phyloP scores from a whole-genome alignment of 1,140 invertebrate species.

The Stenopsyche tienmushanensis region DNA sequence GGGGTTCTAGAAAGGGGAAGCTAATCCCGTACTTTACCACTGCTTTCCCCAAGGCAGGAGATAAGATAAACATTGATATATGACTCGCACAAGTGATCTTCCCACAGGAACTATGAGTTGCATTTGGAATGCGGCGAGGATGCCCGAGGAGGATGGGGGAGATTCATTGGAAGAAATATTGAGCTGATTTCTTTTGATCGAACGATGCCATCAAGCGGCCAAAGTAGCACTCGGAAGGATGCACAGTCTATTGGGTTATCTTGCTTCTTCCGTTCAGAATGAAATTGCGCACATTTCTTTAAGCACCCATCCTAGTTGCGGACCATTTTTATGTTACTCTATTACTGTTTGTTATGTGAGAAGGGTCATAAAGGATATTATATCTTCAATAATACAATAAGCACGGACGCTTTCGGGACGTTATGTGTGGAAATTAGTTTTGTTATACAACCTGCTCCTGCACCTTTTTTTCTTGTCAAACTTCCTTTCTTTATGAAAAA shows the following conservation, averaged over 20 bases:
- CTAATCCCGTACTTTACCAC: background rate
- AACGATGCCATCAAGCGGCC: conserved; percentile 9
- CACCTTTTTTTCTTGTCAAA: no score
- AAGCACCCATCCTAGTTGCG: background rate
- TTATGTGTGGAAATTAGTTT: no score
- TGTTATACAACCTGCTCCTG: no score
- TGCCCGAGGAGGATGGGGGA: background rate
- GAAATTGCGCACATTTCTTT: background rate
- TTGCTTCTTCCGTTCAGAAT: background rate
- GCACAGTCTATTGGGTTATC: conserved; percentile 3
- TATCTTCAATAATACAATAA: background rate
- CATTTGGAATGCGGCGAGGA: background rate
- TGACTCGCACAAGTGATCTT: conserved; percentile 16
- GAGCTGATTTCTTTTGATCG: conserved; percentile 7
- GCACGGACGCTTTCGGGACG: no score
- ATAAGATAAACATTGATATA: conserved; percentile 24
- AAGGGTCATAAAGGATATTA: background rate
- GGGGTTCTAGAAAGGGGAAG: background rate
- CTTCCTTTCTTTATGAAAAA: no score
- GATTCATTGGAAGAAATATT: conserved; percentile 15
- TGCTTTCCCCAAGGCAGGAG: background rate
- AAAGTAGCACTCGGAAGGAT: background rate
- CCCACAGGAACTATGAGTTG: conserved; percentile 11
- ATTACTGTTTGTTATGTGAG: background rate
- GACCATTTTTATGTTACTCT: background rate